Evolutionary conservation across 2,797 vertebrate species (phyloP).

Genomic region (Lacerta bilineata): DNA sequence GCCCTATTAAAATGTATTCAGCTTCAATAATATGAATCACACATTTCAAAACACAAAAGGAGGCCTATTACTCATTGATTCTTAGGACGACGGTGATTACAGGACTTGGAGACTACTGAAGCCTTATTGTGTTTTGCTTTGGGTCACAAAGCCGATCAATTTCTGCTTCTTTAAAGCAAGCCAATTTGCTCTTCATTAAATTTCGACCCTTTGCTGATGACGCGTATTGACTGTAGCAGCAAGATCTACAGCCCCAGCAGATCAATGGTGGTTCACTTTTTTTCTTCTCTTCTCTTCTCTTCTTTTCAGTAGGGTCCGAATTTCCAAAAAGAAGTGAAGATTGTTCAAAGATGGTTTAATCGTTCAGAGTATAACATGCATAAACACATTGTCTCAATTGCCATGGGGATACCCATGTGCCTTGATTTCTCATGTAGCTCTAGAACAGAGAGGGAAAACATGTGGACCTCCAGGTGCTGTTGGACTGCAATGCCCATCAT

Average conservation of each 20-base stretch:
- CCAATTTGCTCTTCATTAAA: conserved; percentile 69
- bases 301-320: conserved; percentile 14
- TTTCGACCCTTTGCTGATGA: conserved; percentile 39
- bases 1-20: conserved; percentile 58
- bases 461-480: no score
- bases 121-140: conserved; percentile 58
- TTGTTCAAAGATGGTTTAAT: background rate
- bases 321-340: background rate
- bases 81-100: conserved; percentile 45
- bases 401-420: background rate
- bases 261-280: conserved; percentile 31
- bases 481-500: no score
- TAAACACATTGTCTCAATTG: background rate
- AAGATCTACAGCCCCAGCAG: conserved; percentile 58
- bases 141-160: conserved; percentile 59
- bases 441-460: background rate
- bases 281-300: conserved; percentile 5
- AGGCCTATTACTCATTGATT: conserved; percentile 55
- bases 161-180: conserved; percentile 66
- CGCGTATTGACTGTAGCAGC: conserved; percentile 52
- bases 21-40: conserved; percentile 48
- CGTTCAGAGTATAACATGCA: background rate
- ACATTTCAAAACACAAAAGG: conserved; percentile 57
- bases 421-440: background rate
- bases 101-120: conserved; percentile 26